These are phyloP conservation scores for Prietella phreatophila DNA, from an alignment of 2,113 vertebrate species.

Conservation along the genomic window DNA sequence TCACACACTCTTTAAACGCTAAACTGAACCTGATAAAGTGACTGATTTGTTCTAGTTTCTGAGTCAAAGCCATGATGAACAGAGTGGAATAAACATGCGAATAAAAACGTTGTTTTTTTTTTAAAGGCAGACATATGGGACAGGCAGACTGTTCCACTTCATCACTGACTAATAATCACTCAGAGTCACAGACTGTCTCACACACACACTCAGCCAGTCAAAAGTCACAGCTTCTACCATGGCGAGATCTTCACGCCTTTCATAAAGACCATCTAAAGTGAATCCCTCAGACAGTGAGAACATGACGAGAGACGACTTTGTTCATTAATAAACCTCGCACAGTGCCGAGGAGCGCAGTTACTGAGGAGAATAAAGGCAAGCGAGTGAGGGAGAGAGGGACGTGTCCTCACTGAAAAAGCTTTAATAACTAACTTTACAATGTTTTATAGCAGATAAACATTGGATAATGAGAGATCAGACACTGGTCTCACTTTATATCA, in stretches of 20 bases:
- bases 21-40: neutral
- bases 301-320: neutral
- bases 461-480: neutral
- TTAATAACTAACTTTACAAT: neutral
- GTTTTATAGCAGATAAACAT: neutral
- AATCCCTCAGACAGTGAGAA: neutral
- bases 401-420: neutral
- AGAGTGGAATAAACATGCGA: constrained; percentile 1
- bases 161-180: constrained; percentile 72
- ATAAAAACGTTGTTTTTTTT: neutral
- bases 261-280: neutral
- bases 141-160: constrained; percentile 73
- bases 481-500: neutral
- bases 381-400: too few relatives aligned
- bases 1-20: neutral
- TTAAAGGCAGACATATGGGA: constrained; percentile 67
- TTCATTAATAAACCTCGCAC: neutral
- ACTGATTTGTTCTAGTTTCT: neutral
- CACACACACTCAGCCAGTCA: constrained; percentile 23
- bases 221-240: neutral
- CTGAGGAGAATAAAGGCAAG: neutral
- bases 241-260: neutral
- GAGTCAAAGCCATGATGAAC: constrained; percentile 15
- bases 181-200: constrained; percentile 59
- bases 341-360: neutral